phyloP scores from a whole-genome alignment of 2,113 vertebrate species.

The Pteronura brasiliensis region DNA sequence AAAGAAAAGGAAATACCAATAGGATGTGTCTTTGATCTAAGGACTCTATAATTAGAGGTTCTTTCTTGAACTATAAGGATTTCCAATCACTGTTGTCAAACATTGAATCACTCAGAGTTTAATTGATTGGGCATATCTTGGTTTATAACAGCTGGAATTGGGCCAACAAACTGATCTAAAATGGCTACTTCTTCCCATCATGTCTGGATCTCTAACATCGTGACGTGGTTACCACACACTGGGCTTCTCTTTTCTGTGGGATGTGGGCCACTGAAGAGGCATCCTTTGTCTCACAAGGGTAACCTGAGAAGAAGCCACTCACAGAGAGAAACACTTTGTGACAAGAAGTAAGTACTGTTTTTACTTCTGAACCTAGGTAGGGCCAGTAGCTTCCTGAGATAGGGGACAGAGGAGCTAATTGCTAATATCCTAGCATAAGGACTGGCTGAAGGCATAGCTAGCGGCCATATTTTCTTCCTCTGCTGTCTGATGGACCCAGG shows the following conservation, averaged over 20 bases:
- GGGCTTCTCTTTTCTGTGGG: neutral
- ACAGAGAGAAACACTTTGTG: neutral
- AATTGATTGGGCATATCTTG: neutral
- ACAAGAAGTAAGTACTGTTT: neutral
- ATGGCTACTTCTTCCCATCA: neutral
- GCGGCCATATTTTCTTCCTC: neutral
- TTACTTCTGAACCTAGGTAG: neutral
- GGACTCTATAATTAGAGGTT: neutral
- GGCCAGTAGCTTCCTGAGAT: neutral
- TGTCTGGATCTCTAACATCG: neutral
- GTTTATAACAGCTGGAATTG: neutral
- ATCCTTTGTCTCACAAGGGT: neutral
- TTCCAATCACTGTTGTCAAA: neutral
- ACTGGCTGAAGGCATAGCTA: neutral
- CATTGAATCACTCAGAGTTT: neutral
- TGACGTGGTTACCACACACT: neutral
- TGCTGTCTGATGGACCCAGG: neutral
- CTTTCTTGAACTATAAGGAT: neutral
- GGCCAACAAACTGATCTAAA: neutral
- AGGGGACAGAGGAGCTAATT: neutral
- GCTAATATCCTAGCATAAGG: neutral
- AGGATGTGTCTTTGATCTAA: neutral
- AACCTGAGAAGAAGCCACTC: neutral
- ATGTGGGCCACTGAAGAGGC: neutral
- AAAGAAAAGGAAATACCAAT: no score